A percentile compares a stretch with the other conserved stretches of the same genome.
phyloP scores from a whole-genome alignment of 2,797 vertebrate genomes.

The Poecilia picta region DNA sequence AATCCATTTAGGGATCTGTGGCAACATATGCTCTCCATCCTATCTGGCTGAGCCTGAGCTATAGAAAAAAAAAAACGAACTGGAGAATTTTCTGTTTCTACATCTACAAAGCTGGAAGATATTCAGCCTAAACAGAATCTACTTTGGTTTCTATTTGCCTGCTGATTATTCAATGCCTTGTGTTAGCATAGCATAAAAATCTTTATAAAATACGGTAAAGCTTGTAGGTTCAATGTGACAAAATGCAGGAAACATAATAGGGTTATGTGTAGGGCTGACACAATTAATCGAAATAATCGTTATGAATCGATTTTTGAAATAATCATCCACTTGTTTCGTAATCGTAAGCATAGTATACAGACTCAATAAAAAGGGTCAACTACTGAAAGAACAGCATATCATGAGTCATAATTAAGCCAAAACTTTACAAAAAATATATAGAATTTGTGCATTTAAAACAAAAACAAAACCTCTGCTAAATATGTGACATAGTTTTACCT shows the following conservation, averaged over 20 bases:
- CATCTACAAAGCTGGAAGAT: neutral
- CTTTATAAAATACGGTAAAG: neutral
- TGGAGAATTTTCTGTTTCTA: neutral
- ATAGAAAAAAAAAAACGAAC: neutral
- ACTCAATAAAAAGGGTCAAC: too few relatives aligned
- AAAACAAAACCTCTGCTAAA: too few relatives aligned
- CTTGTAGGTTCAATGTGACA: neutral
- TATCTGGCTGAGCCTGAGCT: neutral
- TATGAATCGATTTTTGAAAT: too few relatives aligned
- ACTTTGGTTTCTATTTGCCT: neutral
- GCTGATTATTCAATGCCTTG: neutral
- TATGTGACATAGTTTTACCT: too few relatives aligned
- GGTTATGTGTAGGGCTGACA: too few relatives aligned
- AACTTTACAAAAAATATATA: too few relatives aligned
- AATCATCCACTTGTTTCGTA: too few relatives aligned
- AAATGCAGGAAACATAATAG: neutral
- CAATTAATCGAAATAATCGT: too few relatives aligned
- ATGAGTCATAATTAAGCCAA: too few relatives aligned
- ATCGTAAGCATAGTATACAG: too few relatives aligned
- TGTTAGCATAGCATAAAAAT: neutral
- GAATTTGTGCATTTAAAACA: too few relatives aligned
- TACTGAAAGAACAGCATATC: too few relatives aligned
- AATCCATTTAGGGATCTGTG: neutral
- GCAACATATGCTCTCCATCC: constrained; percentile 4
- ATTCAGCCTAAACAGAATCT: neutral